Base-by-base conservation (phyloP, 2,888 invertebrate species). In the Diabrotica balteata region DNA sequence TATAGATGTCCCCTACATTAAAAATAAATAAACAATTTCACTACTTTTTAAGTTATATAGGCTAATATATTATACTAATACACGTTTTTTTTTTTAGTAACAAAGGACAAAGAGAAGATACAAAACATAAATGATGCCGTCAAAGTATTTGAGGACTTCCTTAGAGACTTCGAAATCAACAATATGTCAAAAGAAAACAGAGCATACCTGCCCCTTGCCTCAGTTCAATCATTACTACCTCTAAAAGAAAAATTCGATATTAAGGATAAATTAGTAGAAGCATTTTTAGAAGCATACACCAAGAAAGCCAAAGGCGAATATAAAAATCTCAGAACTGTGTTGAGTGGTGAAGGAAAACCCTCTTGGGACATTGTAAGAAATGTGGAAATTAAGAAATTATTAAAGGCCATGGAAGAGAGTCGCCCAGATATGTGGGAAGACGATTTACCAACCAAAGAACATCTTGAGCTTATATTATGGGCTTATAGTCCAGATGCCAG, bases 351-450 rank as follows among this genome's bases (percentile, higher is more conserved):
- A 0, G 86, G 87, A 32, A 85, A 85, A 43, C 86, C 86, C 32
- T 90, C 92, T 0, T 93, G 93, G 93, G 93, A 93, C 81, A 89
- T 93, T 67, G 87, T 91, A 7, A 85, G 93, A 73, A 93, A 93
- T 77, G 81, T 82, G 0, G 87, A 87, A 46, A 84, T 93, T 0
- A 87, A 88, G 50, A 85, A 86, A 10, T 83, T 93, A 0, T 86
- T 86, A 72, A 86, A 86, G 9, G 83, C 85, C 74, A 85, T 88
- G 11, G 88, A 91, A 82, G 86, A 88, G n/a, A 87, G 88, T 10
- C 86, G 88, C 53, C 86, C 86, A 0, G 88, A 91, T 76, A 83
- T 91, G 1, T 90, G 90, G 81, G 86, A 87, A 44, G 86, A 89
- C 68, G 91, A 91, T 46, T 86, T 90, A 55, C 93, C 93, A 0